These are phyloP conservation scores for Ophion costatus DNA, from an alignment of 2,888 invertebrate species.

Conservation along the genomic window DNA sequence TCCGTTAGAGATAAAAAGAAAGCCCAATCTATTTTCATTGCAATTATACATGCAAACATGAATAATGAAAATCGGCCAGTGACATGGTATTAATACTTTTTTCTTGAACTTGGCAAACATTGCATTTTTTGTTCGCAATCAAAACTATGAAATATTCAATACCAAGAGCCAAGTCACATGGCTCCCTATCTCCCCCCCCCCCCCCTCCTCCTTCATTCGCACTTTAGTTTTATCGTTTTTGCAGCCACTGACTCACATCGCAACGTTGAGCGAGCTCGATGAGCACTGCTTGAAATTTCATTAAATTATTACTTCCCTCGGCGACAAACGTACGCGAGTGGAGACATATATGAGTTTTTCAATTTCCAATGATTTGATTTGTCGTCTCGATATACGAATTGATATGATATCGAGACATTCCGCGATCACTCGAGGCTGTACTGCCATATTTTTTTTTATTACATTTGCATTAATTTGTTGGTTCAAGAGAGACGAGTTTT, in stretches of 20 bases:
- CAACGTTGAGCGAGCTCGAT: constrained; percentile 42
- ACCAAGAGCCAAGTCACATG: neutral
- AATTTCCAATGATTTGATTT: constrained; percentile 58
- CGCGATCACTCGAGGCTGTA: constrained; percentile 17
- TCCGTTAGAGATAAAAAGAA: neutral
- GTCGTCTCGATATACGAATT: constrained; percentile 34
- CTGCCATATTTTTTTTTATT: neutral
- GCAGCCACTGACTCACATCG: constrained; percentile 7
- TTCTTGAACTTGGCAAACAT: too few relatives aligned
- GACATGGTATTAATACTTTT: neutral
- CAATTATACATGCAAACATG: neutral
- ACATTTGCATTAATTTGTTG: constrained; percentile 63
- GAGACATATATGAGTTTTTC: constrained; percentile 32
- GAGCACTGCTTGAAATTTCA: constrained; percentile 56
- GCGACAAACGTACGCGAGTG: constrained; percentile 51
- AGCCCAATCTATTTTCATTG: neutral
- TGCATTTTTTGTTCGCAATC: neutral
- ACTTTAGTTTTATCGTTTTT: constrained; percentile 24
- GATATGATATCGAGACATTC: constrained; percentile 28
- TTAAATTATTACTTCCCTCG: constrained; percentile 56
- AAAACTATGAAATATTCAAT: neutral
- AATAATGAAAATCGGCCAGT: neutral
- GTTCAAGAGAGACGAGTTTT: constrained; percentile 54
- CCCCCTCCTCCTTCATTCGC: neutral
- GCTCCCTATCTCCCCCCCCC: neutral